Conservation (phyloP, 2,113 vertebrate genomes). For the Probosciger aterrimus region DNA sequence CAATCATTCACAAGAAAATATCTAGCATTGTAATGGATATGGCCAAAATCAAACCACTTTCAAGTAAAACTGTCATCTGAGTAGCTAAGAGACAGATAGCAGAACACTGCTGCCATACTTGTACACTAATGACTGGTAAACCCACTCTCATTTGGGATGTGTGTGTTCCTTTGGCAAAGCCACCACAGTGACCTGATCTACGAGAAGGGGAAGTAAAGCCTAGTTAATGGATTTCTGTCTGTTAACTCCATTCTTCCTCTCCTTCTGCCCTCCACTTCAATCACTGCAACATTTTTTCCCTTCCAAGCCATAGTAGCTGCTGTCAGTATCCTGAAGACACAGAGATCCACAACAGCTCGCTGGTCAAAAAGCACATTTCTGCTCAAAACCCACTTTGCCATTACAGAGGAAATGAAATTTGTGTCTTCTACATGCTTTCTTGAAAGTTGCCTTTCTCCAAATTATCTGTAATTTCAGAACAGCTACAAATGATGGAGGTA, state of each 20-base stretch:
- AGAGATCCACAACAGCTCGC: not conserved
- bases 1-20: not conserved
- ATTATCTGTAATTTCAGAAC: not conserved
- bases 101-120: not conserved
- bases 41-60: not conserved
- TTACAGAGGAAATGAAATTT: not conserved
- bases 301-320: not conserved
- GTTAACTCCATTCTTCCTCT: not conserved
- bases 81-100: not conserved
- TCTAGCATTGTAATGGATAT: not conserved
- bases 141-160: not conserved
- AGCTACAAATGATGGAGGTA: not conserved
- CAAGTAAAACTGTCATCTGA: not conserved
- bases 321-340: not conserved
- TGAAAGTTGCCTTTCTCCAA: not conserved
- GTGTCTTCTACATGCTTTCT: not conserved
- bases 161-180: not conserved
- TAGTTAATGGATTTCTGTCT: not conserved
- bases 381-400: not conserved
- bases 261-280: not conserved
- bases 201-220: fast-evolving
- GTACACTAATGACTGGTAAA: not conserved
- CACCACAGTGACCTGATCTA: not conserved
- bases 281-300: not conserved
- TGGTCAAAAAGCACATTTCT: not conserved